Conservation (phyloP, 2,797 vertebrate species). For the Pterois miles region DNA sequence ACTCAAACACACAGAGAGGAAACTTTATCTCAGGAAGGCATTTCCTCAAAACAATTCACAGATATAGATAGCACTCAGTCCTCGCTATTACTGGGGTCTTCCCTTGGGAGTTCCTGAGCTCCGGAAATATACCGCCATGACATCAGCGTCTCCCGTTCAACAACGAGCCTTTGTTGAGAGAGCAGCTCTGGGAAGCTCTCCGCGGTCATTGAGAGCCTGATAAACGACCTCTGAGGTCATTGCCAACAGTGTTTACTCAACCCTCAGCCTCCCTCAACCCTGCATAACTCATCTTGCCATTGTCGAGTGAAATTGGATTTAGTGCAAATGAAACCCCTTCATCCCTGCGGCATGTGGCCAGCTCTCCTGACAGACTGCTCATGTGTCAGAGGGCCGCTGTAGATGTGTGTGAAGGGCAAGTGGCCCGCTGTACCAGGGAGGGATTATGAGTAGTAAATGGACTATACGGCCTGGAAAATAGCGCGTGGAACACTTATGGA, state of each 20-base stretch:
- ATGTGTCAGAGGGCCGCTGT: slow-evolving; percentile 21
- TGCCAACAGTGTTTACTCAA: slow-evolving; percentile 40
- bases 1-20: slow-evolving; percentile 3
- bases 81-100: background rate
- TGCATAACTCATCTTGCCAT: slow-evolving; percentile 25
- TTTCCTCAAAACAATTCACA: background rate
- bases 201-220: slow-evolving; percentile 50
- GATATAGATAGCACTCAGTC: slow-evolving; percentile 29
- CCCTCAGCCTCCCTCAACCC: slow-evolving; percentile 24
- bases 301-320: slow-evolving; percentile 59
- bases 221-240: slow-evolving; percentile 68
- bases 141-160: slow-evolving; percentile 52
- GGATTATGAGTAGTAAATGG: slow-evolving; percentile 33
- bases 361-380: slow-evolving; percentile 30
- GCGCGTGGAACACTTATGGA: background rate
- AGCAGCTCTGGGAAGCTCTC: slow-evolving; percentile 50
- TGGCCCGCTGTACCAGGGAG: background rate
- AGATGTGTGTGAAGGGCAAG: slow-evolving; percentile 33
- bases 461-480: background rate
- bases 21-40: slow-evolving; percentile 18
- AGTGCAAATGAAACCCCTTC: slow-evolving; percentile 35
- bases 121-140: slow-evolving; percentile 51
- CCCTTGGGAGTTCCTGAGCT: slow-evolving; percentile 33
- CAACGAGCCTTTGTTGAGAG: slow-evolving; percentile 53
- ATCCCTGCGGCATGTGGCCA: slow-evolving; percentile 14